Base-by-base conservation (phyloP, 1,140 invertebrate genomes). In the Luehdorfia chinensis region DNA sequence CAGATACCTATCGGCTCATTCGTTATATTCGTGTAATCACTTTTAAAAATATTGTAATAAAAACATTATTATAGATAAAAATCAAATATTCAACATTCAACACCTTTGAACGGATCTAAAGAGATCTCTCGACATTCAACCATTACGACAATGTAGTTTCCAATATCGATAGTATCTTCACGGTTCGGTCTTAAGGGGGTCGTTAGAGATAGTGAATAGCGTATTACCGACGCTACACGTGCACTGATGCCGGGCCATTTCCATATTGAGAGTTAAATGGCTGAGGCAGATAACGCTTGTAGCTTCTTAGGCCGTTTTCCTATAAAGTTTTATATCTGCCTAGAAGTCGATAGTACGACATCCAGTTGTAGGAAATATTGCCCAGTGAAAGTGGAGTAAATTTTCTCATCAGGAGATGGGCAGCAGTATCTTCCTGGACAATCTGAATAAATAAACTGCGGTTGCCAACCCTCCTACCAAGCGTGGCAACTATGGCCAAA, bases 151-250 rank as follows among this genome's bases (percentile, higher is more conserved):
- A 19, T 6, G 19, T 37, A 34, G 14, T 34, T 36, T 37, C 15
- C 34, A 37, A 37, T 37, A 37, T 30, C 25, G 39, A 59, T 47
- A 45, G 31, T 55, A 67, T 64, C 64, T 60, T 51, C 60, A 56
- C 51, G 48, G 33, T 34, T 27, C 47, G 28, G 37, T 49, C 51
- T 54, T 59, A 64, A 55, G 46, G 47, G 51, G 45, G 53, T 47
- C 53, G 49, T 64, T 64, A 56, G 49, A 62, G 59, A 67, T 67
- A 64, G 65, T 43, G 52, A 56, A 67, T 55, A 49, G 48, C 50
- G 28, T 50, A 60, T 48, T 45, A 62, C 16, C 36, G 59, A 47
- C 32, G 44, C 52, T 55, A 47, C 50, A 53, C 47, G 41, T 52
- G 46, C 55, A 50, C 27, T 47, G 43, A 34, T 54, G 47, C 48